Base-by-base conservation (phyloP, 1,140 invertebrate genomes). In the Panagrolaimus sp. region DNA sequence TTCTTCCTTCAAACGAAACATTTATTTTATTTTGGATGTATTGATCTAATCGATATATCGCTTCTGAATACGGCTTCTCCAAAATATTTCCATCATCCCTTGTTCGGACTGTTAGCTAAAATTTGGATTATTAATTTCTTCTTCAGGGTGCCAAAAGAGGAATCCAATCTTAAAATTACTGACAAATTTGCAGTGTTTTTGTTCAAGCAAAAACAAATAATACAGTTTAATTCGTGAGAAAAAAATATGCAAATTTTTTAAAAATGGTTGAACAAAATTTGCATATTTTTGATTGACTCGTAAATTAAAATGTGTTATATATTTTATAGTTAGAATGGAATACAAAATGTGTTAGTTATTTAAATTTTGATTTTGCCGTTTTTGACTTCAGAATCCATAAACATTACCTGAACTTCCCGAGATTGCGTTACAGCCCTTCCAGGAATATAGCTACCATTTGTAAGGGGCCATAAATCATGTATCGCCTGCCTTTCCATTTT, bases 371-470 rank as follows among this genome's bases (percentile, higher is more conserved):
- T 10, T 71, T 17, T n/a, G 7, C 15, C 65, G 15, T n/a, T 64
- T 7, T 9, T 3, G 43, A 67, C 76, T 15, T 24, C 55, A 15
- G 24, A 17, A 14, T 1, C 12, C 24, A 75, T 28, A 48, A 26
- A 28, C n/a, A n/a, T n/a, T 46, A 80, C 79, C 72, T 81, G 79
- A 38, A 76, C 73, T 74, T 83, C 80, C 43, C 80, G 45, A 46
- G 74, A 80, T 47, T 83, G 82, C 7, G 80, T 82, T 14, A 82
- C 80, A 12, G 82, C 71, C 47, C 82, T 45, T 14, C 80, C 80
- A 24, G 80, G 80, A 48, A 82, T 79, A 65, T 81, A 82, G 45
- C 44, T 75, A 43, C 74, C 74, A 65, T 82, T 79, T 17, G 67
- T 58, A 6, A 82, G 58, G 28, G 80, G 82, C 80, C 80, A 82